phyloP scores from a whole-genome alignment of 2,113 vertebrate species.

The Lates calcarifer region DNA sequence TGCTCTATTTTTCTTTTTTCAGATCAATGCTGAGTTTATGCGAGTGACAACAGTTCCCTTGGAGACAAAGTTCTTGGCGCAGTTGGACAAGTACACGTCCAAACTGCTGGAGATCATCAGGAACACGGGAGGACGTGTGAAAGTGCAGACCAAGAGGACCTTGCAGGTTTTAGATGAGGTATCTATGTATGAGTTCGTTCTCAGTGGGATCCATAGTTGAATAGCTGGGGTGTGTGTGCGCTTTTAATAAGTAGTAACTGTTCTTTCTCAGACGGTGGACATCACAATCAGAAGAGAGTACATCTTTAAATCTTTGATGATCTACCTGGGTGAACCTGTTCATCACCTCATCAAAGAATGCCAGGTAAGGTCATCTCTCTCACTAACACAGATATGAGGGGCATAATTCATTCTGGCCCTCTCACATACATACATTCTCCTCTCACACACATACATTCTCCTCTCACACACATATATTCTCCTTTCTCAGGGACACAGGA shows the following conservation, averaged over 20 bases:
- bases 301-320: background rate
- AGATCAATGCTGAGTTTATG: no score
- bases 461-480: no score
- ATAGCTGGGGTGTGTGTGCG: background rate
- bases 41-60: conserved; percentile 6
- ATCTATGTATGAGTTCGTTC: background rate
- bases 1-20: no score
- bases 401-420: no score
- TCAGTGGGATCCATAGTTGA: background rate
- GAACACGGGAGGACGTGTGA: background rate
- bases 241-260: background rate
- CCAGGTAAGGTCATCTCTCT: background rate
- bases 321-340: conserved; percentile 2
- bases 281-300: conserved; percentile 10
- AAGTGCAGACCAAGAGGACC: background rate
- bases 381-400: background rate
- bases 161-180: conserved; percentile 31
- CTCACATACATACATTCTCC: no score
- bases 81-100: background rate
- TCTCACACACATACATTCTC: no score
- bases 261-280: conserved; percentile 9
- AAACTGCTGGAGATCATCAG: conserved; percentile 2
- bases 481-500: no score
- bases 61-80: conserved; percentile 7
- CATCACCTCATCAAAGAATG: background rate